phyloP scores from a whole-genome alignment of 2,888 invertebrate genomes.

The Tachina grossa region DNA sequence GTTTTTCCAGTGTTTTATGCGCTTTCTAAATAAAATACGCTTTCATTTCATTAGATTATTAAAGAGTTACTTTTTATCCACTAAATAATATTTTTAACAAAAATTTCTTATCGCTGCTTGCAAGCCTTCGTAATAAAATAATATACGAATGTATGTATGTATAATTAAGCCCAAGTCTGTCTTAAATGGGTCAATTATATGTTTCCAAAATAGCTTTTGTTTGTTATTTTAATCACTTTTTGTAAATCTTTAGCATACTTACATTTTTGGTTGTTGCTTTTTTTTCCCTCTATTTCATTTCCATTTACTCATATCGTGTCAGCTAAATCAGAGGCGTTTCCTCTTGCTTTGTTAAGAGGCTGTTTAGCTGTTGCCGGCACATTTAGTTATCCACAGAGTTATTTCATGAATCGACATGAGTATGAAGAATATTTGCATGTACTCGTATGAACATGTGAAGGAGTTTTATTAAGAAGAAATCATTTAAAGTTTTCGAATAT shows the following conservation, averaged over 20 bases:
- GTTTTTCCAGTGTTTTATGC: too few species aligned
- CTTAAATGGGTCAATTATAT: slow-evolving; percentile 32
- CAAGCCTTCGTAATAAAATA: too few species aligned
- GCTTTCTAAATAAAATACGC: too few species aligned
- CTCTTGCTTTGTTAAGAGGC: neutral
- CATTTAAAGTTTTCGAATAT: neutral
- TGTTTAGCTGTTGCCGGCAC: slow-evolving; percentile 29
- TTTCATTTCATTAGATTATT: too few species aligned
- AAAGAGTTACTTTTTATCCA: too few species aligned
- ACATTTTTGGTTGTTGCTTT: neutral
- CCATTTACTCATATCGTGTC: slow-evolving; percentile 6
- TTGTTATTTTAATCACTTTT: slow-evolving; percentile 14
- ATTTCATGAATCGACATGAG: slow-evolving; percentile 7
- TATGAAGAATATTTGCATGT: neutral
- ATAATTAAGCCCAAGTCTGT: neutral
- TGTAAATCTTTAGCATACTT: slow-evolving; percentile 26
- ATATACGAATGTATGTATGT: neutral
- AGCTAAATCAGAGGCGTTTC: slow-evolving; percentile 36
- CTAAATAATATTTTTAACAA: too few species aligned
- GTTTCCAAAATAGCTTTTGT: neutral
- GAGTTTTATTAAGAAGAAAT: neutral
- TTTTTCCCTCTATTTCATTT: neutral
- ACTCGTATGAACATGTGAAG: neutral
- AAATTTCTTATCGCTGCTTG: too few species aligned
- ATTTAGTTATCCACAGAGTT: slow-evolving; percentile 16